phyloP scores from a whole-genome alignment of 2,797 vertebrate genomes.

The Xenops minutus region DNA sequence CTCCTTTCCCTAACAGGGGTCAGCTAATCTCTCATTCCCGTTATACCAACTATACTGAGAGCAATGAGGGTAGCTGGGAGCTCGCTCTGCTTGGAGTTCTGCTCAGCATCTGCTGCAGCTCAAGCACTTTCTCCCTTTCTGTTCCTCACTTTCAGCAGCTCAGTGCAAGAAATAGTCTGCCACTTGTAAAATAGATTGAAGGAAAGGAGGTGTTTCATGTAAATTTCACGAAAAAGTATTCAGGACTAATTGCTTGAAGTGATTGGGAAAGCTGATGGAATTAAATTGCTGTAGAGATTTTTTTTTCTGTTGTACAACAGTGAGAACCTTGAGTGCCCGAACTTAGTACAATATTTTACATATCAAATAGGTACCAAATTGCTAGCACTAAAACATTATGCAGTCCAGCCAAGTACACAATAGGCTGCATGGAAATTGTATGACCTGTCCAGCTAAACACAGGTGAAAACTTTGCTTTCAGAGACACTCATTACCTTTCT shows the following conservation, averaged over 20 bases:
- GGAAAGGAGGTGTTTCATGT: not conserved
- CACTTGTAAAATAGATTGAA: not conserved
- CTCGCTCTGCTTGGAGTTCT: not conserved
- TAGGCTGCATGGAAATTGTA: not conserved
- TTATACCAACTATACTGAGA: not conserved
- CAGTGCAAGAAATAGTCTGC: not conserved
- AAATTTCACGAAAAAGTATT: not conserved
- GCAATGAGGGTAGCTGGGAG: not conserved
- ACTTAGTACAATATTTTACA: not conserved
- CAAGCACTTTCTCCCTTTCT: not conserved
- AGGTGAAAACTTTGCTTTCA: not conserved
- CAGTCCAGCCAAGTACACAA: not conserved
- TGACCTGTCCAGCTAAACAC: not conserved
- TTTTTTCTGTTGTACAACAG: not conserved
- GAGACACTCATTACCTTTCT: not conserved
- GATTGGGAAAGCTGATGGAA: not conserved
- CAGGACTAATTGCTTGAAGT: not conserved
- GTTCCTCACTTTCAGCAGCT: not conserved
- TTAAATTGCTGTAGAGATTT: not conserved
- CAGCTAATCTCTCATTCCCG: not conserved
- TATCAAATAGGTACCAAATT: not conserved
- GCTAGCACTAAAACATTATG: not conserved
- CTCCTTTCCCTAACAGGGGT: not conserved
- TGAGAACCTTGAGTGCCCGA: not conserved
- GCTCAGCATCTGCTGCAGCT: not conserved